Evolutionary conservation across 2,888 invertebrate species (phyloP).

Genomic region (Drosophila formosana): DNA sequence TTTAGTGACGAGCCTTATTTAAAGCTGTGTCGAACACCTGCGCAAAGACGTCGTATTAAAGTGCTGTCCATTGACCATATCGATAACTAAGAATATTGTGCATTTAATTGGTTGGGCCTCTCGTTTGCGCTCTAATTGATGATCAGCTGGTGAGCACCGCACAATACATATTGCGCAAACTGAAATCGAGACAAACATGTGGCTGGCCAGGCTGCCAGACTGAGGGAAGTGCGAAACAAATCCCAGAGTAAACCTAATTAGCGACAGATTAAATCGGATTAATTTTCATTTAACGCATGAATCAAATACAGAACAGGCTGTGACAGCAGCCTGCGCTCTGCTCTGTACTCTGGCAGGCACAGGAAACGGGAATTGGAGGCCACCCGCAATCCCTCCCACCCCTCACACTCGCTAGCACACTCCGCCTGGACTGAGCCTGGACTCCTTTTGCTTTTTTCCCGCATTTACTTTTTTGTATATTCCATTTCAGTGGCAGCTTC

Average conservation of each 20-base stretch:
- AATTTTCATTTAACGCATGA: slow-evolving; percentile 82
- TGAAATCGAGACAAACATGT: slow-evolving; percentile 43
- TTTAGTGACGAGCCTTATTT: slow-evolving; percentile 37
- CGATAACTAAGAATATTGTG: slow-evolving; percentile 11
- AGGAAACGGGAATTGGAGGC: slow-evolving; percentile 40
- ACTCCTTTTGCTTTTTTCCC: slow-evolving; percentile 31
- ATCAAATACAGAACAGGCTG: slow-evolving; percentile 76
- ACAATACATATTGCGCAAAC: slow-evolving; percentile 34
- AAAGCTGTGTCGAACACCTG: slow-evolving; percentile 20
- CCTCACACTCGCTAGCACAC: neutral
- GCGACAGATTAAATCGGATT: slow-evolving; percentile 81
- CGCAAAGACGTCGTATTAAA: neutral
- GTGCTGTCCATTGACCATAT: neutral
- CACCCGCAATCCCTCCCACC: neutral
- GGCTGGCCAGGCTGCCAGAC: slow-evolving; percentile 12
- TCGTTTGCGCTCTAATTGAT: slow-evolving; percentile 47
- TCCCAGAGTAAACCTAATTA: slow-evolving; percentile 81
- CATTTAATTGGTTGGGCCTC: slow-evolving; percentile 38
- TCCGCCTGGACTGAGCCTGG: slow-evolving; percentile 25
- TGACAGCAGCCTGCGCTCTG: slow-evolving; percentile 35
- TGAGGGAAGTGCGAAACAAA: slow-evolving; percentile 75
- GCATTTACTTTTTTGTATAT: slow-evolving; percentile 34
- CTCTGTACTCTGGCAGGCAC: slow-evolving; percentile 49
- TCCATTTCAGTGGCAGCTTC: slow-evolving; percentile 9
- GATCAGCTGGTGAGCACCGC: slow-evolving; percentile 13